Base-by-base conservation (phyloP, 1,140 invertebrate genomes). In the Drosophila ohnishii region DNA sequence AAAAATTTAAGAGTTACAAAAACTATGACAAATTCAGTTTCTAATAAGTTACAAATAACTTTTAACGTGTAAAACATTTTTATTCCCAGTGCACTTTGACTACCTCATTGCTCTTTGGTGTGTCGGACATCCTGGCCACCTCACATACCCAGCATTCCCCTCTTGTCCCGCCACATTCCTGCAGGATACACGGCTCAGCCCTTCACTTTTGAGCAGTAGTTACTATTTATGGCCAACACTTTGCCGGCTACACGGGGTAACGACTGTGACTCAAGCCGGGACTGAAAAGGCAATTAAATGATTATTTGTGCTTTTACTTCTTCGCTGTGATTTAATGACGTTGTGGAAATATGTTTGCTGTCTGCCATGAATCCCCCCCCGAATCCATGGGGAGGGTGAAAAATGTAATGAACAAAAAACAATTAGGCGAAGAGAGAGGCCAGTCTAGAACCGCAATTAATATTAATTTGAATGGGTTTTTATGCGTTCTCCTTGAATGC, bases 401-500 rank as follows among this genome's bases (percentile, higher is more conserved):
- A 48, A 75, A 76, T 73, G 61, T 75, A 86, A 81, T 69, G 63
- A 62, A 61, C 65, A 72, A 88, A 71, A 87, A 88, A 87, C 83
- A 83, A 83, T 87, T 83, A 88, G 79, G 75, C 58, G 45, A 69
- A 50, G 53, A 76, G 62, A 65, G 69, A 65, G 69, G 14, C 37
- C 40, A n/a, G 73, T 40, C 53, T 71, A 71, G 64, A 65, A 61
- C 62, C 67, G 79, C 77, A 87, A 87, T 87, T 87, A 88, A 87
- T 87, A 84, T 87, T 75, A 80, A 87, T 87, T 87, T 87, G 48
- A 79, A 72, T 84, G 64, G 71, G 39, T 62, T 80, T 80, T 74
- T 80, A 82, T 81, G 67, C 58, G 62, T 78, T 71, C 62, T 34
- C 42, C 59, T 58, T 57, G 61, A 79, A 71, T 53, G 50, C 42